A percentile compares a stretch with the other conserved stretches of the same genome.
These are phyloP conservation scores for Cochlearius cochlearius DNA, from an alignment of 2,113 vertebrate species.

Conservation along the genomic window DNA sequence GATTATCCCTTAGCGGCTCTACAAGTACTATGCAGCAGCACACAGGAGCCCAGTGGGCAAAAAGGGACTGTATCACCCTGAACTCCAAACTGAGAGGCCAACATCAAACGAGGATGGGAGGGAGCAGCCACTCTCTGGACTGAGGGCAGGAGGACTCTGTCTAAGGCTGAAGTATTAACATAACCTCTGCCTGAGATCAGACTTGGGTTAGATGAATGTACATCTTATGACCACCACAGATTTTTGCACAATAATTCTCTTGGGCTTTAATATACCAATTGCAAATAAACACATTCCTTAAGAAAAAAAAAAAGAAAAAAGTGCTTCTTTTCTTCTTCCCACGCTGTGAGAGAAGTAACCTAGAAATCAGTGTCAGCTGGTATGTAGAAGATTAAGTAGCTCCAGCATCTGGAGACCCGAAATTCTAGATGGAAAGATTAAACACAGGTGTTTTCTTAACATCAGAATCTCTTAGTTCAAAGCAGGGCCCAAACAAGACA, in stretches of 20 bases:
- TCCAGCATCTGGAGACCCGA: neutral
- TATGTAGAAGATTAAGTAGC: neutral
- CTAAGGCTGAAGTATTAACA: neutral
- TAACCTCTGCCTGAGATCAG: neutral
- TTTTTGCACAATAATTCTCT: neutral
- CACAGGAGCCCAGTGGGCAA: neutral
- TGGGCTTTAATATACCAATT: neutral
- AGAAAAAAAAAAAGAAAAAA: neutral
- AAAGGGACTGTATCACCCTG: neutral
- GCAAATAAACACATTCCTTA: neutral
- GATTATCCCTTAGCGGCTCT: neutral
- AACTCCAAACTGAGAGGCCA: neutral
- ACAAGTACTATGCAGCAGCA: neutral
- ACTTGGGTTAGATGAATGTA: neutral
- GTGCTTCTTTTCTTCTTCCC: neutral
- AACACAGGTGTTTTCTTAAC: neutral
- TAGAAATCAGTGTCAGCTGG: neutral
- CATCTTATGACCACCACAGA: neutral
- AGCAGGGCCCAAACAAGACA: neutral
- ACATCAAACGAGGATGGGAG: neutral
- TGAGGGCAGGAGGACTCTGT: neutral
- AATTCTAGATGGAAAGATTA: neutral
- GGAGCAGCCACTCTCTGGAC: neutral
- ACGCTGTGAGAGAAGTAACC: neutral
- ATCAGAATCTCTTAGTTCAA: neutral